These are phyloP conservation scores for Chironomus striatipennis DNA, from an alignment of 1,140 invertebrate genomes.

Conservation along the genomic window DNA sequence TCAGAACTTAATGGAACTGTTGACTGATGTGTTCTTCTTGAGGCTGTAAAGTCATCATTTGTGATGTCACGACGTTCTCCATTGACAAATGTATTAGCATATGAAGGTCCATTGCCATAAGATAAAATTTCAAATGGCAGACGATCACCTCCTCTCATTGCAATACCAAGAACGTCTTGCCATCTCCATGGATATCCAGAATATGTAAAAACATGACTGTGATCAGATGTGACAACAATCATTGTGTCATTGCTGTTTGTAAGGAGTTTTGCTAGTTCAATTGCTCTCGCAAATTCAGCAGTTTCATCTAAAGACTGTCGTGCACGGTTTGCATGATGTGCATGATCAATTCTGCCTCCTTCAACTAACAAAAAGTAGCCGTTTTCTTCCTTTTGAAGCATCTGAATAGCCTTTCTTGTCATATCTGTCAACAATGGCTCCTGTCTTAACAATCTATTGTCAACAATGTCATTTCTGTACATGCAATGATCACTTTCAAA, in stretches of 20 bases:
- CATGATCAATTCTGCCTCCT: conserved; percentile 70
- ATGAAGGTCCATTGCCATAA: conserved; percentile 57
- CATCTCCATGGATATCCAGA: conserved; percentile 51
- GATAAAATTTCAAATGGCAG: conserved; percentile 53
- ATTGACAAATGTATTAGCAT: conserved; percentile 30
- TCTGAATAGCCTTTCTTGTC: conserved; percentile 69
- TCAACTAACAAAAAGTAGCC: conserved; percentile 54
- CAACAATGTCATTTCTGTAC: conserved; percentile 44
- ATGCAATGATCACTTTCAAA: conserved; percentile 42
- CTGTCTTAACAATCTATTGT: conserved; percentile 40
- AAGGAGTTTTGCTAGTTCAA: conserved; percentile 44
- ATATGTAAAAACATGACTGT: conserved; percentile 55
- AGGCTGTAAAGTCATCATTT: too few relatives aligned
- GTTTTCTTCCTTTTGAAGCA: conserved; percentile 58
- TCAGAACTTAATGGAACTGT: conserved; percentile 45
- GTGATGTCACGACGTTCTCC: conserved; percentile 29
- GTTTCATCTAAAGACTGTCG: conserved; percentile 58
- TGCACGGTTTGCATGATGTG: conserved; percentile 65
- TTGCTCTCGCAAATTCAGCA: conserved; percentile 49
- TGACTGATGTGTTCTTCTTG: conserved; percentile 34
- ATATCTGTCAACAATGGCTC: conserved; percentile 66
- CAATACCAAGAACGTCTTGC: conserved; percentile 42
- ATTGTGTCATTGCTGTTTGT: conserved; percentile 50
- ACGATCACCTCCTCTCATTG: conserved; percentile 32
- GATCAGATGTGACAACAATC: conserved; percentile 59